Base-by-base conservation (phyloP, 2,888 invertebrate genomes). In the Meteorus colon region DNA sequence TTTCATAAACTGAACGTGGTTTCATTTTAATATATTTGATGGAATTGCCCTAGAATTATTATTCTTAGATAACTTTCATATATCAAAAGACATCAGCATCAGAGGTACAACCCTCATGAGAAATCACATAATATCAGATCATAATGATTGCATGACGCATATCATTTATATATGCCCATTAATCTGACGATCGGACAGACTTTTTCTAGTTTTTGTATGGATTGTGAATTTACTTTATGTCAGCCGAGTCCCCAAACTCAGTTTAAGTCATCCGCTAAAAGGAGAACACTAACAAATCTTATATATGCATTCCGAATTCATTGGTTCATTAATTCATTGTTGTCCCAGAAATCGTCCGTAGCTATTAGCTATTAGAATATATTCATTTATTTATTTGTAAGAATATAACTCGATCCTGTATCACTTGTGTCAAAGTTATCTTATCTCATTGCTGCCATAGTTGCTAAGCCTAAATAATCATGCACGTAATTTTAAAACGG, bases 381-480 rank as follows among this genome's bases (percentile, higher is more conserved):
- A n/a, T 1, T n/a, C n/a, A 48, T 16, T 41, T 41, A 12, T 41
- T 41, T 12, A 41, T 41, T 41, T 41, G 41, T 41, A 10, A 12
- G 12, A 12, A 41, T 41, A 41, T 41, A 41, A 8, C 12, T 41
- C 8, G 41, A 41, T 41, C 41, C 41, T 41, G 41, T 41, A 41
- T 12, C 41, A 41, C 8, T 41, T 41, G 12, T 10, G 41, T 41
- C 6, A 41, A 41, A 2, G 41, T 41, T 0, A 12, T 8, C 34
- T 72, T 29, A 73, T 73, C 48, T 63, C 63, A 73, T 73, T 34
- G 66, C 51, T 51, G 65, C 60, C 19, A 55, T 24, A 19, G 37
- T 48, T n/a, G 31, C 31, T 37, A 71, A 51, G 14, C 19, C 34
- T 51, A 65, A 31, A 34, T 29, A 65, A 34, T 48, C 62, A 16